Evolutionary conservation across 2,888 invertebrate species (phyloP), one percentile per base, ranked within the genome.

Genomic region (Eumerus sabulonum): DNA sequence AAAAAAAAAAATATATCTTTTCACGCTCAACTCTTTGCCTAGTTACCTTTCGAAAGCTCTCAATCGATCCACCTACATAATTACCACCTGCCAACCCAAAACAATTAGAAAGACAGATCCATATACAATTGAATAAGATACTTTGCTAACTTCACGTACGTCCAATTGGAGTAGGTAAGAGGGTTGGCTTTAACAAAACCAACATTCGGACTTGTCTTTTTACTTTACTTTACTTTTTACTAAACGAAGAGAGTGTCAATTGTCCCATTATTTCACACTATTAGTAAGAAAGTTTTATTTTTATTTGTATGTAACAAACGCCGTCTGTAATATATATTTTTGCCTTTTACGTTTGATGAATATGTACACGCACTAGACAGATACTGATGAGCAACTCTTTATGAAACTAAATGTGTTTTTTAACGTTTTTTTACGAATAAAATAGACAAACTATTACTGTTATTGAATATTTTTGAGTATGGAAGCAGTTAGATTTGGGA

Each of bases 401-500:
- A 63, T 13, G 53, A 11, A 72, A 38, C n/a, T 35, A 17, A 50
- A 74, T 66, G 71, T 77, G 72, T 77, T 77, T 63, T 77, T 27
- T 72, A 72, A 72, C 16, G 66, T 72, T 72, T 40, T 76, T 67
- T 77, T n/a, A n/a, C n/a, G n/a, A n/a, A 67, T 62, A 66, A 62
- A 40, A 35, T 16, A 72, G 47, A 62, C 38, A 66, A 14, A 57
- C 47, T 59, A 57, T 64, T 14, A 36, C 35, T 44, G 45, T 62
- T 57, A 35, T 60, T 16, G 27, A 50, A 45, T 64, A 57, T 64
- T 71, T 66, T 56, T 27, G 40, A 42, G 38, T 54, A 62, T 47
- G 54, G 59, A 45, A 50, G 11, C 13, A 59, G 42, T 12, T 9
- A 38, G 17, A 17, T 53, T 64, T 50, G 50, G 27, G 40, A 71